Conservation (phyloP, 1,140 invertebrate species). For the Liolophura sinensis region DNA sequence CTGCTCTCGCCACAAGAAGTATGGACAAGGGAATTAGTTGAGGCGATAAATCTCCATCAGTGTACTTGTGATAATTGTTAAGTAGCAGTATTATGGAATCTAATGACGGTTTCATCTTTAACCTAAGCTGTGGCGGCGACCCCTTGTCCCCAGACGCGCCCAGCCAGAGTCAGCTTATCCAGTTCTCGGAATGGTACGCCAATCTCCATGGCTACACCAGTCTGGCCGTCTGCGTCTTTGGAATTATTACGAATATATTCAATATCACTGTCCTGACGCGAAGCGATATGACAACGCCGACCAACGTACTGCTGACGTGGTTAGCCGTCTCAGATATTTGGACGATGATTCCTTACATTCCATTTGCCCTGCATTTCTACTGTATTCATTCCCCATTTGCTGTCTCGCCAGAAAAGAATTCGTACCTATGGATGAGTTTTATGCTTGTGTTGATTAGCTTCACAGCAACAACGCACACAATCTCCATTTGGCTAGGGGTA, state of each 20-base stretch:
- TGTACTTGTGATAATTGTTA: too few species aligned
- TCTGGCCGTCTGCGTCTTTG: constrained; percentile 81
- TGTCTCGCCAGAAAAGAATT: constrained; percentile 23
- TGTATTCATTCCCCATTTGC: constrained; percentile 19
- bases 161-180: too few species aligned
- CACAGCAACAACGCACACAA: constrained; percentile 80
- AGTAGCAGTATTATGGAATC: too few species aligned
- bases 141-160: too few species aligned
- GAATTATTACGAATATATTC: constrained; percentile 84
- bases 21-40: too few species aligned
- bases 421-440: constrained; percentile 43
- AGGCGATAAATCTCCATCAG: too few species aligned
- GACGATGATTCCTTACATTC: constrained; percentile 85
- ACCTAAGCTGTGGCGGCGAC: too few species aligned
- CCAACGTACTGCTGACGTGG: constrained; percentile 82
- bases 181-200: constrained; percentile 49
- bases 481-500: constrained; percentile 90
- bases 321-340: constrained; percentile 83
- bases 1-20: too few species aligned
- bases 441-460: constrained; percentile 65
- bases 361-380: constrained; percentile 73
- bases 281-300: constrained; percentile 80
- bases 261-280: constrained; percentile 88
- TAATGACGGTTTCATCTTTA: too few species aligned
- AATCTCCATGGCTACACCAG: constrained; percentile 74